Base-by-base conservation (phyloP, 2,113 vertebrate species). In the Lasiurus cinereus region DNA sequence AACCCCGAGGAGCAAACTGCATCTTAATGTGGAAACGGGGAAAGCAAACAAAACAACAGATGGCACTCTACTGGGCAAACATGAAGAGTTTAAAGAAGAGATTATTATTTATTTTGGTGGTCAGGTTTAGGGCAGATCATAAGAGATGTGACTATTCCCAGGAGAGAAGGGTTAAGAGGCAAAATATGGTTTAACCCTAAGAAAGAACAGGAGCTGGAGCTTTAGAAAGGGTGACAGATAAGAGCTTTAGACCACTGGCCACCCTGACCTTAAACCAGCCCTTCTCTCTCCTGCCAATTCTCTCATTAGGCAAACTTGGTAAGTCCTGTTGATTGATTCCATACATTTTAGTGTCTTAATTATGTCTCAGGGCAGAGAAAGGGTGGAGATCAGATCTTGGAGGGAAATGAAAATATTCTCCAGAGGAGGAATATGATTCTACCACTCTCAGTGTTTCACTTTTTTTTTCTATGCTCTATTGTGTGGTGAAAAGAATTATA, bases 191-290 rank as follows among this genome's bases (percentile, higher is more conserved):
- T 90, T 50, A 69, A 72, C 8, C 5, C 9, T 86, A 22, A 79
- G 12, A 72, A 27, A 88, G 27, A 74, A 12, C 5, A 62, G n/a
- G 46, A 90, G 4, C 1, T 33, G 1, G 3, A 27, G 11, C 1
- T 39, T 72, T 72, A 56, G 8, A 78, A 94, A 88, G 12, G 12
- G 19, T 7, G 2, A 3, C 56, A 3, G 56, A 10, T 5, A 90
- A 72, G 18, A 3, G 0, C 2, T 73, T 59, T 79, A n/a, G 5
- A 46, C 0, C 7, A 19, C 13, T 54, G n/a, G 4, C 6, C 14
- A 56, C 3, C 2, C 6, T 78, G 8, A 14, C 3, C 1, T 3
- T 48, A 10, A 21, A 64, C 3, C 8, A 24, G 5, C 5, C 6
- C 8, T 66, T 6, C 0, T 15, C 18, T 43, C 9, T 85, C 15